These are phyloP conservation scores for Cantharis rufa DNA, from an alignment of 2,888 invertebrate species.

Conservation along the genomic window DNA sequence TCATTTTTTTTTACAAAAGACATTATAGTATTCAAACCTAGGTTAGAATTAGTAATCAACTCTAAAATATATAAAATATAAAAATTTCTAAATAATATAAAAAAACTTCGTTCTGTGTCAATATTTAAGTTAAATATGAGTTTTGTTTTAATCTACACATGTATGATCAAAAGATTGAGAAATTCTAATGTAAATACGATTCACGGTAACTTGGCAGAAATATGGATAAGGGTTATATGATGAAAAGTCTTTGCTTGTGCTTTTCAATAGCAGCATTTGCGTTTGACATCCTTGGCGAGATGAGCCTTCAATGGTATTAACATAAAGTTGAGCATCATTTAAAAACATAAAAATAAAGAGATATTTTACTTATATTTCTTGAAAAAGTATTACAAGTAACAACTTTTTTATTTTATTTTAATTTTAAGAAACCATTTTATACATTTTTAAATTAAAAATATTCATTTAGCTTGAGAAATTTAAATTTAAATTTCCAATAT, in stretches of 20 bases:
- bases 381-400: neutral
- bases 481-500: neutral
- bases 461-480: neutral
- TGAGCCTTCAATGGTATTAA: neutral
- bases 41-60: no score
- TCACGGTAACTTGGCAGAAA: neutral
- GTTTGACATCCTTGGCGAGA: neutral
- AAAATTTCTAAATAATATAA: neutral
- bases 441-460: neutral
- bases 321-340: neutral
- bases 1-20: no score
- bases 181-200: neutral
- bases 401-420: neutral
- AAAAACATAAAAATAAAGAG: neutral
- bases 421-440: neutral
- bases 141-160: neutral
- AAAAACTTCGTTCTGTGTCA: neutral
- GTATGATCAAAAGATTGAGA: neutral
- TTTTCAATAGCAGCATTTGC: conserved; percentile 1
- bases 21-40: no score
- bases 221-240: conserved; percentile 2
- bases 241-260: neutral
- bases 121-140: neutral
- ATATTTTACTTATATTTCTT: neutral
- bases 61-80: neutral